Base-by-base conservation (phyloP, 1,140 invertebrate genomes). In the Sitobion miscanthi region DNA sequence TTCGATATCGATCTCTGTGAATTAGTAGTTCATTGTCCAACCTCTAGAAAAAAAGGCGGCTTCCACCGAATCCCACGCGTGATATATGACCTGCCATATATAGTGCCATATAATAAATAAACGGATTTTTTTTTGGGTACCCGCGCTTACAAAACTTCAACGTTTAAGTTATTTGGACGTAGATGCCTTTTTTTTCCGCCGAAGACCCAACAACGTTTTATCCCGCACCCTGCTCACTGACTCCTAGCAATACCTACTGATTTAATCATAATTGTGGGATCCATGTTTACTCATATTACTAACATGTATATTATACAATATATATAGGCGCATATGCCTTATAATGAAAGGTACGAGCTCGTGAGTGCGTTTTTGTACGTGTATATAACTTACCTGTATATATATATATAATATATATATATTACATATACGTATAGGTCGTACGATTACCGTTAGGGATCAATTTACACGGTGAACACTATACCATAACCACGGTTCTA, bases 1-100 rank as follows among this genome's bases (percentile, higher is more conserved):
- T 83, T 52, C 90, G 90, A 91, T 91, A 91, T 91, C 69, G 90
- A 91, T 91, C 69, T 83, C 90, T 77, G 57, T 47, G 90, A 91
- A 91, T 91, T 91, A 91, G 89, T 90, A 90, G 90, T 91, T 91
- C 90, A 49, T 91, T 91, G 90, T 91, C 47, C 90, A 49, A 42
- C 57, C 90, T 69, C 38, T 49, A n/a, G 90, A 69, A 38, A 83
- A 89, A 91, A 83, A 91, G 69, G 69, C 42, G 62, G 90, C 20
- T 69, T 30, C 69, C 90, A n/a, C 57, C 45, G 35, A 49, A 91
- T 82, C 90, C 62, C 45, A 47, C 47, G 30, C 25, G 62, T 91
- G 90, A 91, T 91, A 91, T 91, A 91, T 35, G 90, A 83, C 45
- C 90, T 30, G 77, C 69, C 90, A 35, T 49, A 69, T 52, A 35